Base-by-base conservation (phyloP, 2,113 vertebrate species). In the Hippocampus zosterae region DNA sequence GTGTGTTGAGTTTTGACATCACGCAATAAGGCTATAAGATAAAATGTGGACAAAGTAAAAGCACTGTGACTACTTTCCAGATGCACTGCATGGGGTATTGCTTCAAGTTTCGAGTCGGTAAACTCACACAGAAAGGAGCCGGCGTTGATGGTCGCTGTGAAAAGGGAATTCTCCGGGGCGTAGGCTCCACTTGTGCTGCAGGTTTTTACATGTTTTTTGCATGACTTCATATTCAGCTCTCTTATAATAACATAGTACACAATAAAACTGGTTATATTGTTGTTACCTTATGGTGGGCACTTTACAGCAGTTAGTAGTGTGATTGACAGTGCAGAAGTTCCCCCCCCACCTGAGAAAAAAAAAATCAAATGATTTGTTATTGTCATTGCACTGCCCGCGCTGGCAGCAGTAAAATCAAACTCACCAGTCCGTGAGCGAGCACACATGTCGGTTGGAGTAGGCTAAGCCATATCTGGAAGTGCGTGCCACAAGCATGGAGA, bases 81-180 rank as follows among this genome's bases (percentile, higher is more conserved):
- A 52, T 52, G 48, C 18, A 21, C 48, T 19, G 6, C 0, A 21
- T 52, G 5, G 18, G 6, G 48, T 18, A 2, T 19, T 6, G 48
- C 48, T 2, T 52, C 48, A 21, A 19, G 48, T 71, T 15, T 70
- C 21, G 1, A 37, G 44, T 21, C 25, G 63, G 41, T 68, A 6
- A 76, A 92, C 92, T 90, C 79, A 93, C 92, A 93, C 8, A 93
- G 69, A 71, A 92, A 91, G 57, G 92, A 79, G 52, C 85, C 87
- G 0, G 82, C 78, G 10, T 88, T 93, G 79, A 92, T 81, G 15
- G 85, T 88, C 42, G 92, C 90, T 29, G 89, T 85, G 53, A 93
- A 93, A 56, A 93, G 84, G 0, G 90, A 91, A 71, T 85, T 92
- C 82, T 93, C 91, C 55, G 92, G 92, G 2, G 74, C 56, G 1